phyloP scores from a whole-genome alignment of 2,888 invertebrate species.

The Parasteatoda lunata region DNA sequence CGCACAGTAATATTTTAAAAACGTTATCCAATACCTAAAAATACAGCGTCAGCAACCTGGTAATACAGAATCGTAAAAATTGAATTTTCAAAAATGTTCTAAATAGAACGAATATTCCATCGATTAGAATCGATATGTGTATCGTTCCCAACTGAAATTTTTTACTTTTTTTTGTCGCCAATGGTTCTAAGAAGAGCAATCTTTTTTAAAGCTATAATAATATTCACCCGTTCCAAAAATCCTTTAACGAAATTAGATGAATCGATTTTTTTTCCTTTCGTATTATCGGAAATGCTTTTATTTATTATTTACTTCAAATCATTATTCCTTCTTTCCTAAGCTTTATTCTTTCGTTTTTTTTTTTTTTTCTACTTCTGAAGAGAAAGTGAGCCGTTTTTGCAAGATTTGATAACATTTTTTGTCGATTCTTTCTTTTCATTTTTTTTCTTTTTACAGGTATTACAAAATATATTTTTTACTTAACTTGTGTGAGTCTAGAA shows the following conservation, averaged over 20 bases:
- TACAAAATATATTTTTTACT: constrained; percentile 33
- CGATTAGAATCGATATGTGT: background rate
- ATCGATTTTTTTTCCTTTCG: constrained; percentile 57
- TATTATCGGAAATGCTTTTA: constrained; percentile 65
- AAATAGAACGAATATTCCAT: background rate
- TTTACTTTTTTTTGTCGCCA: too few relatives aligned
- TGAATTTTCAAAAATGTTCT: too few relatives aligned
- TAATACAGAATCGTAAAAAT: too few relatives aligned
- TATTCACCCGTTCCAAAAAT: constrained; percentile 59
- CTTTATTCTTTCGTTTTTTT: background rate
- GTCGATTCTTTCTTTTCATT: constrained; percentile 15
- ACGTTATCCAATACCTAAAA: too few relatives aligned
- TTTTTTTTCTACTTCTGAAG: background rate
- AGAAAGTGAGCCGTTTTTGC: constrained; percentile 41
- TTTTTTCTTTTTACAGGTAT: constrained; percentile 35
- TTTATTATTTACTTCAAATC: constrained; percentile 63
- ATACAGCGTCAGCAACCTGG: too few relatives aligned
- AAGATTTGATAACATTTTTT: constrained; percentile 46
- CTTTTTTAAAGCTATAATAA: constrained; percentile 62
- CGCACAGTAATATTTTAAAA: too few relatives aligned
- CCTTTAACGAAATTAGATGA: constrained; percentile 60
- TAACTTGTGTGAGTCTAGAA: constrained; percentile 24
- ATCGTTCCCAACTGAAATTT: background rate
- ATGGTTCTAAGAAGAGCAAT: constrained; percentile 4
- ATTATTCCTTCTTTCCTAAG: constrained; percentile 40